phyloP scores from a whole-genome alignment of 2,797 vertebrate species.

The Cetoscarus ocellatus region DNA sequence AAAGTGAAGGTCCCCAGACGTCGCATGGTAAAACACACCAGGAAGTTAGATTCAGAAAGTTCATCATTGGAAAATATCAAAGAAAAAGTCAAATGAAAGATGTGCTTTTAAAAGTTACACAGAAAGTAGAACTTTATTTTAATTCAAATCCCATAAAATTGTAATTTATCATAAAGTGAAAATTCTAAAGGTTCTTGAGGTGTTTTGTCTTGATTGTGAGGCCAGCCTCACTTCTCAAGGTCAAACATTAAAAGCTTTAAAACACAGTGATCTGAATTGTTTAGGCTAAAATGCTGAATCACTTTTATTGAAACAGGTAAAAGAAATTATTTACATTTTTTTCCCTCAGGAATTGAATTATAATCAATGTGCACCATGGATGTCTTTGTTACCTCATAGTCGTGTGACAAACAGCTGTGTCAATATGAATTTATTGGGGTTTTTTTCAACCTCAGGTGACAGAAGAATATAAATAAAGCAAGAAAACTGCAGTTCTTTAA shows the following conservation, averaged over 20 bases:
- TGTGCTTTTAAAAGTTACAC: slow-evolving; percentile 8
- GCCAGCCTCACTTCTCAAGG: slow-evolving; percentile 18
- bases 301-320: not conserved
- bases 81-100: slow-evolving; percentile 17
- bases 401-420: not conserved
- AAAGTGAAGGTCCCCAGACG: slow-evolving; percentile 55
- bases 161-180: not conserved
- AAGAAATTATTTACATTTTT: too few species aligned
- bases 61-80: slow-evolving; percentile 26
- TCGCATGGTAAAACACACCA: slow-evolving; percentile 54
- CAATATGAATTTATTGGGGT: too few species aligned
- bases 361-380: not conserved
- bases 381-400: not conserved
- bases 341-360: not conserved
- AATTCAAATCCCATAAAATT: slow-evolving; percentile 6
- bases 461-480: too few species aligned
- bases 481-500: too few species aligned
- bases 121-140: slow-evolving; percentile 8
- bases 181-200: slow-evolving; percentile 29
- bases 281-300: not conserved
- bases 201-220: slow-evolving; percentile 7
- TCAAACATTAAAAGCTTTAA: slow-evolving; percentile 5
- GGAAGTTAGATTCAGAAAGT: slow-evolving; percentile 41
- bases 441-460: too few species aligned
- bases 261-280: not conserved